Evolutionary conservation across 1,140 invertebrate species (phyloP).

Genomic region (Cydia fagiglandana): DNA sequence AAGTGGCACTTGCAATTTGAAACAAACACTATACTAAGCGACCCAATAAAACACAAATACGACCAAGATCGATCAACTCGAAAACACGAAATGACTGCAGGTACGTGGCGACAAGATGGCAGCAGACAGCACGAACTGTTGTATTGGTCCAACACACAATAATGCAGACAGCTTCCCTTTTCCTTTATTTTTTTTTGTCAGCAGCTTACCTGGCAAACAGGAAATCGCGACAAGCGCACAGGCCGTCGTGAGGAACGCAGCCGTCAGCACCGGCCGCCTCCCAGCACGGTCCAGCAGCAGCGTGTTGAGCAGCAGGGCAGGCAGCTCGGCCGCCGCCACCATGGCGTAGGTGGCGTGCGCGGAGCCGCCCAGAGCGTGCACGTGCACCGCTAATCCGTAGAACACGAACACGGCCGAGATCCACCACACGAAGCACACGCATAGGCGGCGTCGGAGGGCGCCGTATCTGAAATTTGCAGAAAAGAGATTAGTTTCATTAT

Average conservation of each 20-base stretch:
- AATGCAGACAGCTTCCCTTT: too few species aligned
- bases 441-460: conserved; percentile 55
- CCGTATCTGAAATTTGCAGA: conserved; percentile 48
- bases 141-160: too few species aligned
- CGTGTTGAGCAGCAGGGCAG: conserved; percentile 62
- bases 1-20: too few species aligned
- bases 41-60: not conserved
- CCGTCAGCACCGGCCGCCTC: conserved; percentile 58
- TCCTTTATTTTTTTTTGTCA: too few species aligned
- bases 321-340: conserved; percentile 65
- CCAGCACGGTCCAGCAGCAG: conserved; percentile 65
- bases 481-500: not conserved
- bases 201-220: too few species aligned
- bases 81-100: not conserved
- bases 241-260: conserved; percentile 60
- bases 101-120: too few species aligned
- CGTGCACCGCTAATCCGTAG: conserved; percentile 67
- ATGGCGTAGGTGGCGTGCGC: conserved; percentile 66
- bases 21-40: too few species aligned
- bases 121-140: too few species aligned
- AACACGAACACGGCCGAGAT: conserved; percentile 66
- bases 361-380: conserved; percentile 59
- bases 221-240: conserved; percentile 6
- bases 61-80: too few species aligned
- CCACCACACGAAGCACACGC: conserved; percentile 69